Percentiles rank a stretch among this genome's conserved stretches.
These are phyloP conservation scores for Saccostrea glomerata DNA, from an alignment of 1,140 invertebrate genomes.

Conservation along the genomic window DNA sequence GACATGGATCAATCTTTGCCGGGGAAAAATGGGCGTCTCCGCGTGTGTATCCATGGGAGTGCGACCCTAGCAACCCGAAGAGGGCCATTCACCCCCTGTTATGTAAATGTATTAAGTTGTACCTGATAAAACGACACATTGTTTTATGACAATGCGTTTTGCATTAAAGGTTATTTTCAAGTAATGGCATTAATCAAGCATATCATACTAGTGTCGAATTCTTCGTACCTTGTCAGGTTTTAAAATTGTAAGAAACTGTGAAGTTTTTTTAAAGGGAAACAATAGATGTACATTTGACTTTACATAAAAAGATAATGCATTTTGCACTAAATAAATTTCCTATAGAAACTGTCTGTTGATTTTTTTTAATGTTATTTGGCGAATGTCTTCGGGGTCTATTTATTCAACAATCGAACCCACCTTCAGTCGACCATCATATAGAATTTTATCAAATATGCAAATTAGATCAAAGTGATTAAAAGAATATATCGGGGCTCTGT, in stretches of 20 bases:
- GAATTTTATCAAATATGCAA: constrained; percentile 35
- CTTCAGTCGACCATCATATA: constrained; percentile 17
- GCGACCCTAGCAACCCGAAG: not conserved
- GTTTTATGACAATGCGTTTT: constrained; percentile 24
- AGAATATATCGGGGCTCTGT: constrained; percentile 20
- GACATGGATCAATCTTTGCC: constrained; percentile 18
- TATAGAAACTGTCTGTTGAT: not conserved
- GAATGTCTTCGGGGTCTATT: not conserved
- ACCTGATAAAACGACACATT: constrained; percentile 17
- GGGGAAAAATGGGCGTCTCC: not conserved
- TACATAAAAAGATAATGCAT: constrained; percentile 12
- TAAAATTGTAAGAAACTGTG: not conserved
- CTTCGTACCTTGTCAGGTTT: constrained; percentile 20
- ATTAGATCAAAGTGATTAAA: constrained; percentile 35
- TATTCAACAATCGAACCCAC: constrained; percentile 1
- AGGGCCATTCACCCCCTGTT: not conserved
- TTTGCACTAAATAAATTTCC: constrained; percentile 5
- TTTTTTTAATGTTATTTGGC: not conserved
- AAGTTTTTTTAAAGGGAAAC: constrained; percentile 31
- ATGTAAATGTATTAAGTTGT: not conserved
- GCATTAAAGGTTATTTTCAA: not conserved
- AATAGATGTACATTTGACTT: constrained; percentile 14
- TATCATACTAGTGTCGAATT: constrained; percentile 25
- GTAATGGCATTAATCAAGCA: not conserved
- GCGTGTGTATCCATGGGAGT: constrained; percentile 7